Conservation (phyloP, 2,888 invertebrate genomes). For the Proisotoma minuta region DNA sequence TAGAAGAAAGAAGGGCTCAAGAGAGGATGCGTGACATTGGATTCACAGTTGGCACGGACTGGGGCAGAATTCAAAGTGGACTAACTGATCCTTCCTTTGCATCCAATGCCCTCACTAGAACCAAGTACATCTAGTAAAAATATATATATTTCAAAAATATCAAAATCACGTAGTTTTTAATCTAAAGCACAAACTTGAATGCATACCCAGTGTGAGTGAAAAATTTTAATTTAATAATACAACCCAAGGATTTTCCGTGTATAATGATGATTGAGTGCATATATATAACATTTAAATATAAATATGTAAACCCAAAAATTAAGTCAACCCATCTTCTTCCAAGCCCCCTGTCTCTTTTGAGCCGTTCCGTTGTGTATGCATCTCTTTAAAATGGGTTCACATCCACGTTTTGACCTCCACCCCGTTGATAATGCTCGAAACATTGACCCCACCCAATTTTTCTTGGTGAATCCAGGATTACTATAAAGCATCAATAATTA, state of each 20-base stretch:
- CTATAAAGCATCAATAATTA: too few species aligned
- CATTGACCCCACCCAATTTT: not conserved
- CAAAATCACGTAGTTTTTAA: too few species aligned
- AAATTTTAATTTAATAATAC: too few species aligned
- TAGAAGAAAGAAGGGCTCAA: constrained; percentile 87
- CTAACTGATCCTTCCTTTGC: constrained; percentile 88
- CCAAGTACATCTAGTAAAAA: constrained; percentile 92
- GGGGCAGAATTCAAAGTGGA: constrained; percentile 92
- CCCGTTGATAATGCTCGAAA: not conserved
- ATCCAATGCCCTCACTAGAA: constrained; percentile 82
- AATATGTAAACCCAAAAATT: too few species aligned
- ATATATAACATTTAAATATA: too few species aligned
- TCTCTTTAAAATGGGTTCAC: not conserved
- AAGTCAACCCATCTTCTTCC: too few species aligned
- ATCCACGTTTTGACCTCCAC: constrained; percentile 3
- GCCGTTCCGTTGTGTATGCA: too few species aligned
- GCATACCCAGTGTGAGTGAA: too few species aligned
- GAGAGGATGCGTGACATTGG: constrained; percentile 91
- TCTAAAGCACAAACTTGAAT: too few species aligned
- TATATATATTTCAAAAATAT: constrained; percentile 12
- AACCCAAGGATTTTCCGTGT: too few species aligned
- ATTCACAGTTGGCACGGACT: constrained; percentile 94
- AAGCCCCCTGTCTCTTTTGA: too few species aligned
- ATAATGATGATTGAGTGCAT: too few species aligned
- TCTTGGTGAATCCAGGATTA: not conserved